These are phyloP conservation scores for Euphonia xanthogaster DNA, from an alignment of 2,797 vertebrate genomes.

Conservation along the genomic window DNA sequence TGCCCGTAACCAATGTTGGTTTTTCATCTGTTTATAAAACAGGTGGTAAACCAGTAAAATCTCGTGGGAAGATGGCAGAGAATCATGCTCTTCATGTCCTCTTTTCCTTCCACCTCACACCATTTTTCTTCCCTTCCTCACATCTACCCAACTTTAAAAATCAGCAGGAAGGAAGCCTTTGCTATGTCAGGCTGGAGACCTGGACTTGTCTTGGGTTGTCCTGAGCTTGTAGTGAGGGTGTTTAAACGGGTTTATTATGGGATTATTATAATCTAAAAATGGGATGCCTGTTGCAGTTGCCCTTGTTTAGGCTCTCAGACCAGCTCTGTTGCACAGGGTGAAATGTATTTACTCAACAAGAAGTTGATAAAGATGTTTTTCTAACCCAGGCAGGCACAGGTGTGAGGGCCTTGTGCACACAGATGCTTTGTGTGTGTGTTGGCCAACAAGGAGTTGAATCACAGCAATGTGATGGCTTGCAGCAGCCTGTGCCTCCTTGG, in stretches of 20 bases:
- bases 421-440: background rate
- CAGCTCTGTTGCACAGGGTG: background rate
- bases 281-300: background rate
- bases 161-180: background rate
- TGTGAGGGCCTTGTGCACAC: fast-evolving
- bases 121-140: background rate
- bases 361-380: background rate
- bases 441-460: background rate
- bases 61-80: background rate
- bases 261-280: background rate
- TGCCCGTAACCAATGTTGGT: background rate
- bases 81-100: fast-evolving
- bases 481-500: background rate
- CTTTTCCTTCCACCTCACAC: background rate
- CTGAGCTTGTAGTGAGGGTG: background rate
- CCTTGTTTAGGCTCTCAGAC: background rate
- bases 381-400: background rate
- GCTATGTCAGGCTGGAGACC: background rate
- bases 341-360: background rate
- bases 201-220: fast-evolving
- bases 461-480: background rate
- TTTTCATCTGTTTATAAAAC: background rate
- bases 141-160: background rate
- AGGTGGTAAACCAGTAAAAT: background rate
- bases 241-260: background rate